Evolutionary conservation across 2,888 invertebrate genomes (phyloP).

Genomic region (Aphidius colemani): DNA sequence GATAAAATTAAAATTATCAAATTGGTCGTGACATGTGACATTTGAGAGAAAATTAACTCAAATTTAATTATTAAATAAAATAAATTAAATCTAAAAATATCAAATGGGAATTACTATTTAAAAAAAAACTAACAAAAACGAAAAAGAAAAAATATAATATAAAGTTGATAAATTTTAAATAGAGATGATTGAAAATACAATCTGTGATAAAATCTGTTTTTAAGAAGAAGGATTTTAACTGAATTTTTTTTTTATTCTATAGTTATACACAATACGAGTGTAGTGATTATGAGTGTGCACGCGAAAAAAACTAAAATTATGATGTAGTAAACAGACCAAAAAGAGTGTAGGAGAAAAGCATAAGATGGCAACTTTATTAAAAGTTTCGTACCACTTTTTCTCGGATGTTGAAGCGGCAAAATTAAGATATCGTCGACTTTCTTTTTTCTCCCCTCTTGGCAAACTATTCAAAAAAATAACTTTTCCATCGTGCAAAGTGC

Average conservation of each 20-base stretch:
- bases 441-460: slow-evolving; percentile 33
- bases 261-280: slow-evolving; percentile 23
- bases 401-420: slow-evolving; percentile 37
- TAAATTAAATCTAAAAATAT: background rate
- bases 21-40: too few relatives aligned
- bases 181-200: slow-evolving; percentile 27
- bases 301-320: slow-evolving; percentile 16
- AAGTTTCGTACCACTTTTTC: slow-evolving; percentile 40
- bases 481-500: slow-evolving; percentile 25
- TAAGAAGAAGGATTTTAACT: slow-evolving; percentile 40
- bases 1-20: too few relatives aligned
- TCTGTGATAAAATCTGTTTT: slow-evolving; percentile 42
- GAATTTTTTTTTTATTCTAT: slow-evolving; percentile 30
- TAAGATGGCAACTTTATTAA: slow-evolving; percentile 46
- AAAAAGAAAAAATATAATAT: slow-evolving; percentile 15
- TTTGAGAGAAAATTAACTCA: too few relatives aligned
- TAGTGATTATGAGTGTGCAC: slow-evolving; percentile 16
- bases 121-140: slow-evolving; percentile 3
- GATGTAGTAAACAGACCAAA: background rate
- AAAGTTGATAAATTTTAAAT: slow-evolving; percentile 17
- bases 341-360: slow-evolving; percentile 1
- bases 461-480: slow-evolving; percentile 37
- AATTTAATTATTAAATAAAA: too few relatives aligned
- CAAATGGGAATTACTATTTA: too few relatives aligned
- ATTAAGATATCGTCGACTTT: slow-evolving; percentile 45